phyloP scores from a whole-genome alignment of 2,888 invertebrate species.

The Tetheella fluctuosa region DNA sequence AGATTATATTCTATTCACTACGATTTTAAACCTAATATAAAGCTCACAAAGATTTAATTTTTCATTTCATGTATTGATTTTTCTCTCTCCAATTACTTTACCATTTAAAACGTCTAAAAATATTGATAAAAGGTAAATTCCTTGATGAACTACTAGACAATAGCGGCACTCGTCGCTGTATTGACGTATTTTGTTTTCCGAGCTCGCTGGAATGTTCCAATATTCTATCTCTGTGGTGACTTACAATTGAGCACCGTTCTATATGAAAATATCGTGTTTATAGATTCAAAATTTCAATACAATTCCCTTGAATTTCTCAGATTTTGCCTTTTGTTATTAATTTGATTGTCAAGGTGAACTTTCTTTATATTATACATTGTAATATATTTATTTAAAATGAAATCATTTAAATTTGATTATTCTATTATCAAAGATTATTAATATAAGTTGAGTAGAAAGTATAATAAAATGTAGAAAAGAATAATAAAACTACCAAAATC shows the following conservation, averaged over 20 bases:
- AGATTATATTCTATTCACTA: no score
- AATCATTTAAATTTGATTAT: no score
- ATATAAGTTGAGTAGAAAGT: no score
- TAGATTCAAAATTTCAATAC: neutral
- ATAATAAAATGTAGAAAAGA: neutral
- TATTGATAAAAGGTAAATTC: conserved; percentile 4
- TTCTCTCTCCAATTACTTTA: neutral
- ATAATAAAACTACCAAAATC: neutral
- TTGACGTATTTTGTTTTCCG: neutral
- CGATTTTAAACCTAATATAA: no score
- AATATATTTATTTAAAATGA: neutral
- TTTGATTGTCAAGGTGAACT: no score
- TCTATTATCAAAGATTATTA: no score
- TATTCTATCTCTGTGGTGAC: conserved; percentile 1
- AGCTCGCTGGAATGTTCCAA: neutral
- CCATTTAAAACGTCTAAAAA: neutral
- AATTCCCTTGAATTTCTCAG: neutral
- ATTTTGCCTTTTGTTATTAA: neutral
- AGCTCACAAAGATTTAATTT: no score
- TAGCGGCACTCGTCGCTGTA: neutral
- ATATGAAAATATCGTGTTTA: conserved; percentile 1
- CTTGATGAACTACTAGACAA: neutral
- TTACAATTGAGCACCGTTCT: conserved; percentile 1
- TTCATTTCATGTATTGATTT: neutral
- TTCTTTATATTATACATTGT: neutral